Conservation (phyloP, 2,113 vertebrate species). For the Notarius quadriscutis region DNA sequence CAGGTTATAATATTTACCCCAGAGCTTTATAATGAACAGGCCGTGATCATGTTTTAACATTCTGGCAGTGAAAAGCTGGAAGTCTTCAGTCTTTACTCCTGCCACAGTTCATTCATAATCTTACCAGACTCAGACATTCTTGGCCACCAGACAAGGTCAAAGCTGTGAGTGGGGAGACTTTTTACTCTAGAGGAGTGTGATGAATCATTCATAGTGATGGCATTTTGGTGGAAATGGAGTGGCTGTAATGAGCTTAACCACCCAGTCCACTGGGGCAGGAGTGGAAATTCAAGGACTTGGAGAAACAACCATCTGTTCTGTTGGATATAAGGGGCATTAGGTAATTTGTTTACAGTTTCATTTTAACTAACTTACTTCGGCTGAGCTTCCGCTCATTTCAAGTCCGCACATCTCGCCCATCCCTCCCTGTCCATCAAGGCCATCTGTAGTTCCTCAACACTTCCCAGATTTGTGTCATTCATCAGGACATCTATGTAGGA, state of each 20-base stretch:
- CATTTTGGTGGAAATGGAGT: neutral
- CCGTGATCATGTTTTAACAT: neutral
- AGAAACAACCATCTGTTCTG: neutral
- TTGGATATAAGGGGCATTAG: neutral
- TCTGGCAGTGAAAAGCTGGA: neutral
- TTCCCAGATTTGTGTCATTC: too few relatives aligned
- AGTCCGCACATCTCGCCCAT: too few relatives aligned
- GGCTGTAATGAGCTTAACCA: neutral
- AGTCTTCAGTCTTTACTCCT: neutral
- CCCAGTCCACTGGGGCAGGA: neutral
- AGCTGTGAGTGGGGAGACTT: neutral
- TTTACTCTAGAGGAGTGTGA: neutral
- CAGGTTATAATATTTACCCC: neutral
- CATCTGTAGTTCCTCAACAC: too few relatives aligned
- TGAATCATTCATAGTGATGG: slow-evolving; percentile 16
- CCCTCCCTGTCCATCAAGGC: too few relatives aligned
- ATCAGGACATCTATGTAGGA: too few relatives aligned
- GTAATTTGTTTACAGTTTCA: neutral
- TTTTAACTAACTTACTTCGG: too few relatives aligned
- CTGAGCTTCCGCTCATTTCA: too few relatives aligned
- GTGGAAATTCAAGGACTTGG: neutral
- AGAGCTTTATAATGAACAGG: neutral
- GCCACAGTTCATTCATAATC: slow-evolving; percentile 17
- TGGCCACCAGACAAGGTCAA: slow-evolving; percentile 19
- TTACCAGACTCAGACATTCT: neutral